Evolutionary conservation across 2,113 vertebrate genomes (phyloP).

Genomic region (Charina bottae): DNA sequence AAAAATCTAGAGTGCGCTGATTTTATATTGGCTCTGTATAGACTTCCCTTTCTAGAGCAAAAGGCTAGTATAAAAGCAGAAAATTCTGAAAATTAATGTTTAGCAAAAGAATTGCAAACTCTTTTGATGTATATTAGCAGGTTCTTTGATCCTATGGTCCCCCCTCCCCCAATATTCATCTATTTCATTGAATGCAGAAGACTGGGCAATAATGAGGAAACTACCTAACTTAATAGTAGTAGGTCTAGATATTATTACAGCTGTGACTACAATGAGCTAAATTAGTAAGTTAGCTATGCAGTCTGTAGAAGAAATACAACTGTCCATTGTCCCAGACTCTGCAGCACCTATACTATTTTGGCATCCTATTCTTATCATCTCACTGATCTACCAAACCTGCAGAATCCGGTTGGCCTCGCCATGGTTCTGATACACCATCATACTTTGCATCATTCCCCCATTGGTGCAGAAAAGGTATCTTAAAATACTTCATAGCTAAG

Average conservation of each 20-base stretch:
- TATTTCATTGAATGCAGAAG: not conserved
- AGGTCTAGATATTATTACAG: not conserved
- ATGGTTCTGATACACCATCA: not conserved
- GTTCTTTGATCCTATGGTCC: not conserved
- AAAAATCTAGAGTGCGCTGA: not conserved
- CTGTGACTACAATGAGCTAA: not conserved
- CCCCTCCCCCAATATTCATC: not conserved
- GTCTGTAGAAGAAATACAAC: conserved; percentile 16
- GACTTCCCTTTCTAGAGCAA: not conserved
- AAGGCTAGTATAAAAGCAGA: not conserved
- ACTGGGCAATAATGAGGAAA: not conserved
- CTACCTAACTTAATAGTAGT: not conserved
- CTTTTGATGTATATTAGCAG: not conserved
- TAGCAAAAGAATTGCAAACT: not conserved
- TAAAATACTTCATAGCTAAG: not conserved
- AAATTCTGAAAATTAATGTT: not conserved
- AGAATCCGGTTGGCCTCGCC: not conserved
- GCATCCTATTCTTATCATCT: not conserved
- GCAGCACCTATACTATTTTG: conserved; percentile 1
- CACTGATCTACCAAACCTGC: not conserved
- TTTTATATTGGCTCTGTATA: not conserved
- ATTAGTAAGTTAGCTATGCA: not conserved
- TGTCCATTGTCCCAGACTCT: conserved; percentile 9
- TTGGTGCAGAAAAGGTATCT: not conserved
- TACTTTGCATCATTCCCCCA: not conserved